These are phyloP conservation scores for Drosophila ananassae DNA, from an alignment of 1,140 invertebrate species.

Conservation along the genomic window DNA sequence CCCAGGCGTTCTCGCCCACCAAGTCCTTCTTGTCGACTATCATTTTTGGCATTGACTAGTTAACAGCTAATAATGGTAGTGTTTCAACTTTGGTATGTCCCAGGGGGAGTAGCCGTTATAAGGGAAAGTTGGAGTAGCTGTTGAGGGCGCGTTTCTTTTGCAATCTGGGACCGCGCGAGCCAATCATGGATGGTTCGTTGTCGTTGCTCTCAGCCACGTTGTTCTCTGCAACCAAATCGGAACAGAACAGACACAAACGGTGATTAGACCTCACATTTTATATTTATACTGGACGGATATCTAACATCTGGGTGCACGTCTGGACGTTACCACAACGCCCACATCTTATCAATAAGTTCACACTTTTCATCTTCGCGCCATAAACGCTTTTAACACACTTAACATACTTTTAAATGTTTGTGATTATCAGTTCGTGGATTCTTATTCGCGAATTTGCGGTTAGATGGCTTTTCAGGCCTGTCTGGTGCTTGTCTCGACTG, in stretches of 20 bases:
- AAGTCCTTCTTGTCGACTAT: slow-evolving; percentile 77
- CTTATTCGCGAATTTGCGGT: slow-evolving; percentile 18
- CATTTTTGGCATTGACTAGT: slow-evolving; percentile 80
- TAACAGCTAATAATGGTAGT: slow-evolving; percentile 44
- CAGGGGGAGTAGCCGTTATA: slow-evolving; percentile 60
- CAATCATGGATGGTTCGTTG: slow-evolving; percentile 64
- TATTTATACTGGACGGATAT: neutral
- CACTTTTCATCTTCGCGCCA: slow-evolving; percentile 14
- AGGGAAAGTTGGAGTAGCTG: slow-evolving; percentile 65
- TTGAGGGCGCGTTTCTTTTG: slow-evolving; percentile 52
- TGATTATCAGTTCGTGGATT: slow-evolving; percentile 22
- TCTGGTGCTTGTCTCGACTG: slow-evolving; percentile 22
- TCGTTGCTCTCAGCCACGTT: slow-evolving; percentile 36
- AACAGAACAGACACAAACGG: slow-evolving; percentile 34
- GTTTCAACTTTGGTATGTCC: slow-evolving; percentile 57
- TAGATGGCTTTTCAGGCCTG: slow-evolving; percentile 7
- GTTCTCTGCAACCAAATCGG: slow-evolving; percentile 50
- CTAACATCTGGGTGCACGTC: slow-evolving; percentile 13
- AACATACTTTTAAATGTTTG: slow-evolving; percentile 35
- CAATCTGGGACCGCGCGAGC: slow-evolving; percentile 37
- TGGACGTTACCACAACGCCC: slow-evolving; percentile 13
- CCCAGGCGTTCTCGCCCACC: slow-evolving; percentile 72
- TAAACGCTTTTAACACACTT: slow-evolving; percentile 29
- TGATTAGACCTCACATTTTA: slow-evolving; percentile 22
- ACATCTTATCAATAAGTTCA: slow-evolving; percentile 18